These are phyloP conservation scores for Eristalis arbustorum DNA, from an alignment of 2,888 invertebrate genomes.

Conservation along the genomic window DNA sequence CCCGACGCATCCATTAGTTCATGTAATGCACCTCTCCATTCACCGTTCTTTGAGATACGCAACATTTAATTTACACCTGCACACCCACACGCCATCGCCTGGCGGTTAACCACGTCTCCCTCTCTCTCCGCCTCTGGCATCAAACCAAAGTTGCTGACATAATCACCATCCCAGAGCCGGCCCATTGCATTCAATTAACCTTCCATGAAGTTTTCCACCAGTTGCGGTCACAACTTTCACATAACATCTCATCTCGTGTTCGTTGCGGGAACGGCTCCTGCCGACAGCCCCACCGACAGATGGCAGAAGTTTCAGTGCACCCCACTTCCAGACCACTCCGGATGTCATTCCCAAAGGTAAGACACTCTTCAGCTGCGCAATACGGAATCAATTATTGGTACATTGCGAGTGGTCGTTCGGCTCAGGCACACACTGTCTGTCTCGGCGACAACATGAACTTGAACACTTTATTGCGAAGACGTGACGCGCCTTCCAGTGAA, in stretches of 20 bases:
- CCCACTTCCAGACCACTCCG: not conserved
- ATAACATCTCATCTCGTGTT: constrained; percentile 1
- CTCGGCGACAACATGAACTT: constrained; percentile 59
- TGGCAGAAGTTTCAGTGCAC: constrained; percentile 40
- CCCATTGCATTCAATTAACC: constrained; percentile 68
- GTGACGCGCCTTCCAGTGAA: constrained; percentile 46
- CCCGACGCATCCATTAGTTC: not conserved
- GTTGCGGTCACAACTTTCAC: constrained; percentile 62
- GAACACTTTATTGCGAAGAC: constrained; percentile 64
- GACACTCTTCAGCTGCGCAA: constrained; percentile 42
- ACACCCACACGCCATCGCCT: constrained; percentile 6
- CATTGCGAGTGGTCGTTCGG: constrained; percentile 4
- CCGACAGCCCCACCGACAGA: constrained; percentile 19
- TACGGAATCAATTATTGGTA: constrained; percentile 60
- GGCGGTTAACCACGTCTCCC: constrained; percentile 26
- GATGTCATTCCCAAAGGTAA: constrained; percentile 8
- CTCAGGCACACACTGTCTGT: not conserved
- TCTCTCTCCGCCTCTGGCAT: constrained; percentile 10
- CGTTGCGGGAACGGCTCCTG: constrained; percentile 7
- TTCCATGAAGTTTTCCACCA: constrained; percentile 55
- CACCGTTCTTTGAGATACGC: constrained; percentile 3
- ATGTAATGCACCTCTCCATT: constrained; percentile 1
- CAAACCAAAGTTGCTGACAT: constrained; percentile 54
- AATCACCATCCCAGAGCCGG: constrained; percentile 51
- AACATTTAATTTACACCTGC: constrained; percentile 26